Conservation (phyloP, 2,888 invertebrate genomes). For the Tanypteryx hageni region DNA sequence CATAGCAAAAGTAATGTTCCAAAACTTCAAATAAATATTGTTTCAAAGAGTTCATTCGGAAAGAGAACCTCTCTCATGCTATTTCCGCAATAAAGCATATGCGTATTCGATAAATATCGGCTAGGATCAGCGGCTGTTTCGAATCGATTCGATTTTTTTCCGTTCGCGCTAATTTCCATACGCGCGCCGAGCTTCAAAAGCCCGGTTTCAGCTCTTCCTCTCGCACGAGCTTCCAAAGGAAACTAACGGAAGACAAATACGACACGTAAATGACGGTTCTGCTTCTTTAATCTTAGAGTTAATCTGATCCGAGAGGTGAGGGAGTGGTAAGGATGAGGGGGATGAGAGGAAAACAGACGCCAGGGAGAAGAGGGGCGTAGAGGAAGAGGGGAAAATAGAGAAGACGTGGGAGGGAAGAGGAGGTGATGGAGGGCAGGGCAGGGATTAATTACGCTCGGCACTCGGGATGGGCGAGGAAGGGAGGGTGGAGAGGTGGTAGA, state of each 20-base stretch:
- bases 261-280: not conserved
- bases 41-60: no score
- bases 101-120: no score
- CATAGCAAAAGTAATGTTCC: no score
- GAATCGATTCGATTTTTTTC: no score
- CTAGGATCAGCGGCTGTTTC: no score
- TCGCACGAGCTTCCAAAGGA: not conserved
- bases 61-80: no score
- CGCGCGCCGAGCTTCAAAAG: no score
- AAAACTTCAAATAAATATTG: no score
- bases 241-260: slow-evolving; percentile 13
- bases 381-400: not conserved
- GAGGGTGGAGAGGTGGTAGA: not conserved
- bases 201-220: not conserved
- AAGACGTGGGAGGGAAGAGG: not conserved
- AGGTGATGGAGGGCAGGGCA: not conserved
- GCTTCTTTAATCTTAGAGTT: slow-evolving; percentile 4
- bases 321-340: not conserved
- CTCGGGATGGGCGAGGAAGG: no score
- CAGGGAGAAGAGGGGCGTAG: not conserved
- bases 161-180: no score
- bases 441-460: slow-evolving; percentile 43
- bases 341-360: not conserved
- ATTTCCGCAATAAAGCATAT: no score
- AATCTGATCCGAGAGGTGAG: slow-evolving; percentile 15